phyloP scores from a whole-genome alignment of 2,797 vertebrate genomes.

The Masticophis lateralis region DNA sequence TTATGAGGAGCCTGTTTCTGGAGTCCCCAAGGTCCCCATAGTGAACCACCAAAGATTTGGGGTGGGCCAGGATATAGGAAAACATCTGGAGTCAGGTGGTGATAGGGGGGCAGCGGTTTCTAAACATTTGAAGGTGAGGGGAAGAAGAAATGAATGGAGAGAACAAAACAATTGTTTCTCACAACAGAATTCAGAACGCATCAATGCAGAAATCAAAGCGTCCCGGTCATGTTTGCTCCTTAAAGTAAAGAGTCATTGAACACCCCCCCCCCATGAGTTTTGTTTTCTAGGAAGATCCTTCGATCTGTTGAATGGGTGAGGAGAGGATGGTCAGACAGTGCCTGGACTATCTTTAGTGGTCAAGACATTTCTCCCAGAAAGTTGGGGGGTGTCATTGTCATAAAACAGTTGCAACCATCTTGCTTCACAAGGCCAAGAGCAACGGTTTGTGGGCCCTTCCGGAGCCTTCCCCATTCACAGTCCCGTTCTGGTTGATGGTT shows the following conservation, averaged over 20 bases:
- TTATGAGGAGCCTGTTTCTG: neutral
- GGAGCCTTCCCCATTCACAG: too few species aligned
- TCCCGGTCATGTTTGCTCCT: neutral
- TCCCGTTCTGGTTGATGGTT: rapidly evolving
- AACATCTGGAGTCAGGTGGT: neutral
- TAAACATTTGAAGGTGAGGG: neutral
- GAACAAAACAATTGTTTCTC: neutral
- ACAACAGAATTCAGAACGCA: neutral
- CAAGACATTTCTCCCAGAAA: neutral
- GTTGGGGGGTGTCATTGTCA: neutral
- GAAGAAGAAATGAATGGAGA: neutral
- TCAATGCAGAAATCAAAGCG: neutral
- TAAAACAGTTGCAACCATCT: too few species aligned
- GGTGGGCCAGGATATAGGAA: neutral
- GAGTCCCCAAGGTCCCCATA: too few species aligned
- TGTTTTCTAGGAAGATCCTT: neutral
- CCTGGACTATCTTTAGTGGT: neutral
- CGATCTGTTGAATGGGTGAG: neutral
- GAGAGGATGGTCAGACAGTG: neutral
- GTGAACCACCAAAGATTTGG: neutral
- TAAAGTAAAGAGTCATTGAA: neutral
- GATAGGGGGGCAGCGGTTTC: neutral
- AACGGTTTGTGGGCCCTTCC: neutral
- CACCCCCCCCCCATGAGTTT: neutral
- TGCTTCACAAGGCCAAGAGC: too few species aligned